Conservation (phyloP, 2,797 vertebrate genomes). For the Coregonus sp. region DNA sequence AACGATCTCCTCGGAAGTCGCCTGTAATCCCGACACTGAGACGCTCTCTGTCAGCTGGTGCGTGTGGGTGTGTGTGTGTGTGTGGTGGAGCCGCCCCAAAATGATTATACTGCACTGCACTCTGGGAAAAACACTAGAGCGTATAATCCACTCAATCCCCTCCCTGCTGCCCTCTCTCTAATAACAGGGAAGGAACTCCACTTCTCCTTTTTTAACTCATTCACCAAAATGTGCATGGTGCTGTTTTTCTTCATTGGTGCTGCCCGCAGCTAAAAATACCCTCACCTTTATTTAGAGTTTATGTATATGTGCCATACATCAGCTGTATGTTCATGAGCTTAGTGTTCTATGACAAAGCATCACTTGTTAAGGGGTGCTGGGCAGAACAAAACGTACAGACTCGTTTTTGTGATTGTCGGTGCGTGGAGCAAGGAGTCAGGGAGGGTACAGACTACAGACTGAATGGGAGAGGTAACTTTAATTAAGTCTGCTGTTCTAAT, state of each 20-base stretch:
- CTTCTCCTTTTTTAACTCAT: background rate
- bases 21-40: conserved; percentile 1
- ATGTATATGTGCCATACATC: background rate
- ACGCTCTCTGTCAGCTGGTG: conserved; percentile 2
- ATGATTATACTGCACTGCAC: conserved; percentile 12
- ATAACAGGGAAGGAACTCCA: conserved; percentile 48
- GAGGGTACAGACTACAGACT: too few relatives aligned
- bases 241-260: conserved; percentile 9
- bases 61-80: background rate
- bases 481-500: background rate
- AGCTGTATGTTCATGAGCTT: too few relatives aligned
- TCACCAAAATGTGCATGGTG: conserved; percentile 28
- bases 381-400: background rate
- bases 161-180: conserved; percentile 43
- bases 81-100: conserved; percentile 18
- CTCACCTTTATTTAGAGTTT: too few relatives aligned
- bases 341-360: conserved; percentile 2
- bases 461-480: background rate
- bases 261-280: background rate
- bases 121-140: conserved; percentile 30
- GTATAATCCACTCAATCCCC: conserved; percentile 39
- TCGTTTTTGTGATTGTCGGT: background rate
- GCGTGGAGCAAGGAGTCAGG: background rate
- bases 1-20: background rate
- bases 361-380: conserved; percentile 28